Evolutionary conservation across 2,888 invertebrate genomes (phyloP).

Genomic region (Tetragonula carbonaria): DNA sequence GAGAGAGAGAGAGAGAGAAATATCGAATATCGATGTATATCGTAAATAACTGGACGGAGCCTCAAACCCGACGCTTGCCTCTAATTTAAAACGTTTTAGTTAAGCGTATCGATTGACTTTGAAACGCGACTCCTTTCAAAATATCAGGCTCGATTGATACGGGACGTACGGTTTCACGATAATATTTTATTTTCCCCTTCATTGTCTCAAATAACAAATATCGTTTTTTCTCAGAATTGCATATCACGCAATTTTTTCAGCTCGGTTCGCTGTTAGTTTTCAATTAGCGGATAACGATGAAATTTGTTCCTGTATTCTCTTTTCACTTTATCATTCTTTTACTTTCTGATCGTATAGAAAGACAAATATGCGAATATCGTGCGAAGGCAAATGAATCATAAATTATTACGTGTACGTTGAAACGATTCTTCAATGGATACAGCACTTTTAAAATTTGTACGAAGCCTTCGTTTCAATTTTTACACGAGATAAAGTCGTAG

Average conservation of each 20-base stretch:
- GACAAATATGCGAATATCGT: too few species aligned
- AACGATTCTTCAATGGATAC: too few species aligned
- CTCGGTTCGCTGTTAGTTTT: neutral
- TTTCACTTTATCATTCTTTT: too few species aligned
- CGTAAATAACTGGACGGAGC: conserved; percentile 1
- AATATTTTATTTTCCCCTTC: neutral
- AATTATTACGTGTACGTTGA: too few species aligned
- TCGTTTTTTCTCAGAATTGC: neutral
- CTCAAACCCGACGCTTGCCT: neutral
- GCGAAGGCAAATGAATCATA: too few species aligned
- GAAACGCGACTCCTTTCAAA: conserved; percentile 7
- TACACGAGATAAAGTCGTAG: too few species aligned
- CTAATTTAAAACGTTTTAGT: conserved; percentile 27
- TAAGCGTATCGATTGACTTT: conserved; percentile 11
- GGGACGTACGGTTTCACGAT: neutral
- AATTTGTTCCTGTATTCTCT: neutral
- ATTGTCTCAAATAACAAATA: neutral
- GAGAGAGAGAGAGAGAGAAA: too few species aligned
- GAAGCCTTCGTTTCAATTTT: too few species aligned
- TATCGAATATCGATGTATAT: conserved; percentile 9
- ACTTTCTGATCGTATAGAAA: too few species aligned
- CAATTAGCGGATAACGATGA: neutral
- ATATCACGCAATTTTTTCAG: neutral
- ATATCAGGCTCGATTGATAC: neutral
- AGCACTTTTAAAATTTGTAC: too few species aligned